phyloP scores from a whole-genome alignment of 2,797 vertebrate genomes.

The Nannoperca obscura region DNA sequence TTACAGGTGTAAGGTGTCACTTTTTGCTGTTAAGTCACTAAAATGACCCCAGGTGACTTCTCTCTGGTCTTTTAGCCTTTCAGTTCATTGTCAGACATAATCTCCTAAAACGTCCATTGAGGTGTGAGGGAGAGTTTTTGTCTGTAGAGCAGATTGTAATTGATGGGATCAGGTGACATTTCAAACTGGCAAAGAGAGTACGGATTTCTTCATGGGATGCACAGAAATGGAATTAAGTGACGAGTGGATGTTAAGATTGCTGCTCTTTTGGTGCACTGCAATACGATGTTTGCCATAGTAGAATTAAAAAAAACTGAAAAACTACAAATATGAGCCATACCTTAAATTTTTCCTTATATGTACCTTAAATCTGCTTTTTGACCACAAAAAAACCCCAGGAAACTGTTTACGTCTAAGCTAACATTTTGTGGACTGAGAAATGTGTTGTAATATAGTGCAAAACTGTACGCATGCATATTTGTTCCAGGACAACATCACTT shows the following conservation, averaged over 20 bases:
- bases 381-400: background rate
- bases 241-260: conserved; percentile 4
- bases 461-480: background rate
- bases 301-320: background rate
- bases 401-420: background rate
- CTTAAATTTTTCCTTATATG: background rate
- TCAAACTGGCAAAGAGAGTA: conserved; percentile 58
- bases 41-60: conserved; percentile 56
- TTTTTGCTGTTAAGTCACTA: conserved; percentile 23
- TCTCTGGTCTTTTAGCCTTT: conserved; percentile 60
- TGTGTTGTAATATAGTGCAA: background rate
- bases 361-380: background rate
- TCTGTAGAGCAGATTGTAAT: conserved; percentile 67
- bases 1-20: conserved; percentile 30
- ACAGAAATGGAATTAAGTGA: conserved; percentile 30
- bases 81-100: conserved; percentile 68
- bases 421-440: background rate
- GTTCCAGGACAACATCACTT: background rate
- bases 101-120: conserved; percentile 67
- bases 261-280: conserved; percentile 22
- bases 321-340: background rate
- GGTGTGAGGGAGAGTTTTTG: conserved; percentile 67
- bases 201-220: conserved; percentile 33
- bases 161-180: conserved; percentile 79
- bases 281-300: background rate